phyloP scores from a whole-genome alignment of 2,888 invertebrate species.

The Crocallis elinguaria region DNA sequence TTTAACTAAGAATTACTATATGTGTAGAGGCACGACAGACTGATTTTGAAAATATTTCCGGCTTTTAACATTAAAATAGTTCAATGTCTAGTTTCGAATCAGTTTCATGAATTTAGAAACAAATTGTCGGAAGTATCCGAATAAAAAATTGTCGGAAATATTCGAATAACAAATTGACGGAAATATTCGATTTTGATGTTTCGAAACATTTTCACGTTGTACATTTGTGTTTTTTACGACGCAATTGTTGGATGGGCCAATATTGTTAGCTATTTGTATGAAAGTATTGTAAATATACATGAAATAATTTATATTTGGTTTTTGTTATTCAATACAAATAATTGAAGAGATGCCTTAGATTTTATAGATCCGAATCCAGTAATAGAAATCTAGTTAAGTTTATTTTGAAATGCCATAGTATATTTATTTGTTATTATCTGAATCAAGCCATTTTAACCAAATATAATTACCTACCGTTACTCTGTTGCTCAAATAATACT shows the following conservation, averaged over 20 bases:
- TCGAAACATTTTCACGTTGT: constrained; percentile 7
- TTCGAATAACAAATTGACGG: constrained; percentile 17
- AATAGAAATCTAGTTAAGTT: constrained; percentile 26
- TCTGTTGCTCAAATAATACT: constrained; percentile 36
- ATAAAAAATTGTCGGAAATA: constrained; percentile 22
- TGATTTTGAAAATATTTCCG: constrained; percentile 49
- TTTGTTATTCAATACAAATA: neutral
- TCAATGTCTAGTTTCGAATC: neutral
- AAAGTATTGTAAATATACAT: constrained; percentile 30
- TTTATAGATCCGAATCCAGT: constrained; percentile 10
- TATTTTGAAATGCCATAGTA: constrained; percentile 34
- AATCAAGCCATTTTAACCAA: constrained; percentile 57
- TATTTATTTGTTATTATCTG: constrained; percentile 40
- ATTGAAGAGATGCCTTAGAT: neutral
- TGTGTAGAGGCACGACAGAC: constrained; percentile 48
- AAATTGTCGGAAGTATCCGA: no score
- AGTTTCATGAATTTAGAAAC: neutral
- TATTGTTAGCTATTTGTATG: constrained; percentile 39
- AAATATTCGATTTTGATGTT: constrained; percentile 23
- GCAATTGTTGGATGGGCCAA: constrained; percentile 44
- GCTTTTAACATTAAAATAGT: constrained; percentile 17
- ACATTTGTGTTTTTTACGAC: constrained; percentile 30
- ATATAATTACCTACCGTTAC: constrained; percentile 44
- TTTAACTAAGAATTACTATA: constrained; percentile 39
- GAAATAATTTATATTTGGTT: constrained; percentile 4